Evolutionary conservation across 53 echinoderm and acorn worm genomes (phyloP).

Genomic region (Zoroaster sp.): DNA sequence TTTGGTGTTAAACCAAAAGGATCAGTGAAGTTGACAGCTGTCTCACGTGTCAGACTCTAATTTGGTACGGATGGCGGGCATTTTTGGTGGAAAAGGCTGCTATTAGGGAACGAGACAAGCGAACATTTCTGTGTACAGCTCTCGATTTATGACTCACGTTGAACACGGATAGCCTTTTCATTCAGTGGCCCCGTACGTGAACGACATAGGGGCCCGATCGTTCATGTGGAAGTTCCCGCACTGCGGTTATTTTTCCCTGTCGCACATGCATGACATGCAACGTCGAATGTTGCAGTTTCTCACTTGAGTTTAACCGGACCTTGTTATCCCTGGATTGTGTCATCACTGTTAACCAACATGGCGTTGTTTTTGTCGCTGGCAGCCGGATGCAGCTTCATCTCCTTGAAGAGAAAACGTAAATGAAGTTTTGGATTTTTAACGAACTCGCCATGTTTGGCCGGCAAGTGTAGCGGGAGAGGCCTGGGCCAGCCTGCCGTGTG

Average conservation of each 20-base stretch:
- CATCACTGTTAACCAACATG: constrained; percentile 21
- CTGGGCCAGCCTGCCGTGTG: neutral
- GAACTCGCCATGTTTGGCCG: neutral
- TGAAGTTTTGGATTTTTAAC: neutral
- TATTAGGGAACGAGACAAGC: neutral
- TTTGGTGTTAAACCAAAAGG: constrained; percentile 36
- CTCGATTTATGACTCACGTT: neutral
- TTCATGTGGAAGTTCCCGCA: neutral
- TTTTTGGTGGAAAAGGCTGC: neutral
- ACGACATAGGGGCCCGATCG: neutral
- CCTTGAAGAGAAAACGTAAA: neutral
- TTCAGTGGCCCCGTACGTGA: no score
- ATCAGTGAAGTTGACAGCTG: constrained; percentile 41
- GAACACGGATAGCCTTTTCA: neutral
- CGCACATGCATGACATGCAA: neutral
- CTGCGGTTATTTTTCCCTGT: neutral
- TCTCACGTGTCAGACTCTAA: constrained; percentile 7
- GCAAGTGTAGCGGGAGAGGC: neutral
- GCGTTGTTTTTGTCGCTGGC: constrained; percentile 7
- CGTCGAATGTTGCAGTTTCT: constrained; percentile 23
- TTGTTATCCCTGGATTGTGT: constrained; percentile 24
- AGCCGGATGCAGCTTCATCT: neutral
- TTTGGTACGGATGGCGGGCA: constrained; percentile 11
- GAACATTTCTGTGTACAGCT: neutral
- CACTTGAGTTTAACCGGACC: neutral